Base-by-base conservation (phyloP, 2,888 invertebrate genomes). In the Rotaria macrura region DNA sequence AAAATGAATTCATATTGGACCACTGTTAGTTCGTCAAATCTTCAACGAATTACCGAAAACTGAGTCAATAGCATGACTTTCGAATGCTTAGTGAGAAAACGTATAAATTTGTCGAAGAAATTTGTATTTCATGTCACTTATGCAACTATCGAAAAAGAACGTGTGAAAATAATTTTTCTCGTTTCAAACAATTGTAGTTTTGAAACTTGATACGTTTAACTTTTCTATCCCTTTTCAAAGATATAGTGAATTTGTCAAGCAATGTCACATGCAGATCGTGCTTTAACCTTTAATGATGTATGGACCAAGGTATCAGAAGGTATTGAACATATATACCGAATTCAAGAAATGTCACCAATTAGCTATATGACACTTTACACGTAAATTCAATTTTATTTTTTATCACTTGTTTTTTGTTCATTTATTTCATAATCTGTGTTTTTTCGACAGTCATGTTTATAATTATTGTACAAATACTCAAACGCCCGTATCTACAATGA, bases 381-480 rank as follows among this genome's bases (percentile, higher is more conserved):
- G 84, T 85, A 57, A 84, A 40, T n/a, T 40, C 20, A 25, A 54
- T 40, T 34, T 7, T 14, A 54, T 54, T 47, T 3, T 29, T 20
- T 20, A 17, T 57, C 2, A n/a, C n/a, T 29, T 85, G 40, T 43
- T 10, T 74, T 54, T 54, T 34, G 29, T 83, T n/a, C 40, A 10
- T 52, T 6, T 23, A 23, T 5, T 52, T 1, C 47, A 52, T 23
- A 23, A 49, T 17, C 34, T 17, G 34, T 34, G 29, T 23, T 10
- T 52, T 1, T 57, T 38, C 12, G 14, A 38, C 40, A 85, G 85
- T 57, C 79, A 86, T 57, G 86, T 86, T 34, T 86, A 86, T 57
- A 79, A 86, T 40, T 84, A 84, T 57, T 86, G 86, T 74, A 86
- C 86, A 83, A 79, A 54, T 57, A 72, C 86, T 10, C 49, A 38